Percentiles rank a stretch among this genome's conserved stretches.
phyloP scores from a whole-genome alignment of 1,140 invertebrate genomes.

The Zophobas morio region DNA sequence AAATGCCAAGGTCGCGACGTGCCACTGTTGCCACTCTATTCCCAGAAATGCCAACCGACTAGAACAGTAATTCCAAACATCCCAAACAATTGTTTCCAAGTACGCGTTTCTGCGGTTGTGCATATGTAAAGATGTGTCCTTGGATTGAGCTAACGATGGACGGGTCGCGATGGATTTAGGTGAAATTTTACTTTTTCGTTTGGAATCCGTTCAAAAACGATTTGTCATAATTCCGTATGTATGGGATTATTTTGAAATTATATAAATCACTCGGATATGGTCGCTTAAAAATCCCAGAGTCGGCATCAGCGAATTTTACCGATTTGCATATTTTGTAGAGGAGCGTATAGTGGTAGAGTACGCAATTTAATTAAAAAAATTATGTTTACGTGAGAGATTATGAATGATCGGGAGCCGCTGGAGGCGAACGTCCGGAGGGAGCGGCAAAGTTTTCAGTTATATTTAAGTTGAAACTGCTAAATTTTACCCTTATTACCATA shows the following conservation, averaged over 20 bases:
- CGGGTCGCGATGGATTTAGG: conserved; percentile 15
- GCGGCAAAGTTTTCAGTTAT: background rate
- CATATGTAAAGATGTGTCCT: background rate
- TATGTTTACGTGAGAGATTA: conserved; percentile 3
- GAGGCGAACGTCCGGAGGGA: background rate
- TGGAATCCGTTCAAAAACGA: conserved; percentile 9
- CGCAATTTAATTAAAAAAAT: conserved; percentile 1
- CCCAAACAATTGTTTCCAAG: conserved; percentile 17
- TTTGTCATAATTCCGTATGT: background rate
- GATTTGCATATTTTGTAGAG: background rate
- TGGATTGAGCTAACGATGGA: conserved; percentile 1
- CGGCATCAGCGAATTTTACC: background rate
- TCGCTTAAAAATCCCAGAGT: background rate
- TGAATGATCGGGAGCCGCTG: conserved; percentile 1
- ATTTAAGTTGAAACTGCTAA: background rate
- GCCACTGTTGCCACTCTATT: conserved; percentile 4
- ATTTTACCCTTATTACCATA: background rate
- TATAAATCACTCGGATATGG: background rate
- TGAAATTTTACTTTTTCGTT: conserved; percentile 40
- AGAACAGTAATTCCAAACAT: conserved; percentile 2
- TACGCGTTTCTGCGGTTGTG: conserved; percentile 14
- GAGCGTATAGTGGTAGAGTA: background rate
- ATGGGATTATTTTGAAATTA: conserved; percentile 5
- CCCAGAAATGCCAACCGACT: conserved; percentile 9
- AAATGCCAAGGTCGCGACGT: too few species aligned